Percentiles rank a stretch among this genome's conserved stretches.
Evolutionary conservation across 2,888 invertebrate species (phyloP).

Genomic region (Mesochorus sp.): DNA sequence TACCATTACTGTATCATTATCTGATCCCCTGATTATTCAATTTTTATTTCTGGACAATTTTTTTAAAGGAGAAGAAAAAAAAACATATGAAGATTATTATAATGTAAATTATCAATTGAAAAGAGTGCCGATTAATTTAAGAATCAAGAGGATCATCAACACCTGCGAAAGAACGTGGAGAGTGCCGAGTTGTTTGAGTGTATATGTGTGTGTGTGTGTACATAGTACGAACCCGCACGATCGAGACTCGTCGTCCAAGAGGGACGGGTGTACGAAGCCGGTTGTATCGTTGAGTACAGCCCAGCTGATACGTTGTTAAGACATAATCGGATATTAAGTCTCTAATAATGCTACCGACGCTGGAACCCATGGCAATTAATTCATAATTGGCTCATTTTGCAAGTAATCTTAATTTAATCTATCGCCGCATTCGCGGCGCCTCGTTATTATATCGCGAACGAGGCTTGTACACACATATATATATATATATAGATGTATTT

Average conservation of each 20-base stretch:
- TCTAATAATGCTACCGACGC: slow-evolving; percentile 77
- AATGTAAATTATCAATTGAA: slow-evolving; percentile 51
- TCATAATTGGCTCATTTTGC: slow-evolving; percentile 81
- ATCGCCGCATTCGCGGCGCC: slow-evolving; percentile 75
- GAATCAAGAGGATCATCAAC: slow-evolving; percentile 50
- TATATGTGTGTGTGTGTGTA: neutral
- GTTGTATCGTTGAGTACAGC: slow-evolving; percentile 51
- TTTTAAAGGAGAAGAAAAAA: neutral
- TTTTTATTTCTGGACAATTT: slow-evolving; percentile 3
- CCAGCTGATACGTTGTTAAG: slow-evolving; percentile 75
- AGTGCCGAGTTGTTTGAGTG: neutral
- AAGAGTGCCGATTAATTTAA: slow-evolving; percentile 51
- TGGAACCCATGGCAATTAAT: slow-evolving; percentile 76
- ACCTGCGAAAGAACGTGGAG: slow-evolving; percentile 39
- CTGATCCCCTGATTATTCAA: slow-evolving; percentile 8
- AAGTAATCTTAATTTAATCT: slow-evolving; percentile 82
- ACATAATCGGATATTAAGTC: slow-evolving; percentile 81
- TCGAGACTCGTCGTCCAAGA: slow-evolving; percentile 20
- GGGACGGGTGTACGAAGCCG: slow-evolving; percentile 45
- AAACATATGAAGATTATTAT: neutral
- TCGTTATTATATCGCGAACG: slow-evolving; percentile 68
- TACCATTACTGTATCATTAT: too few species aligned
- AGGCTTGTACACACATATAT: neutral
- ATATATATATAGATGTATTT: too few species aligned
- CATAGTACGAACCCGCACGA: neutral